A percentile compares a stretch with the other conserved stretches of the same genome.
phyloP scores from a whole-genome alignment of 1,140 invertebrate genomes.

The Drosophila orosa region DNA sequence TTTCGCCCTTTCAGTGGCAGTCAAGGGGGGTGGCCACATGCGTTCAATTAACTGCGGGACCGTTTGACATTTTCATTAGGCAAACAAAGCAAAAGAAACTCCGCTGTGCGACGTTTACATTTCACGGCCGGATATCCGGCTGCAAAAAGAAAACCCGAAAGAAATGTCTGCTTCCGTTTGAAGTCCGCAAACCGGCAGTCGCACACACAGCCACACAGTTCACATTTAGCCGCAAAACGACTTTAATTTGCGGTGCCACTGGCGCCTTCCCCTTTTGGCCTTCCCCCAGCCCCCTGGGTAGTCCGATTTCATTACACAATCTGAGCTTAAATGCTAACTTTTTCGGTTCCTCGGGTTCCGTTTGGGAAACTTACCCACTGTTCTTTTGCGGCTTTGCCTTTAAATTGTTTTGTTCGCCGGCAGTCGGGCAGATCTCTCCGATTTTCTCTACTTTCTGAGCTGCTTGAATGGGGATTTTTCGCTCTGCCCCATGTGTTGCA shows the following conservation, averaged over 20 bases:
- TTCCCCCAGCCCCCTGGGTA: slow-evolving; percentile 11
- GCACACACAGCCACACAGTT: slow-evolving; percentile 25
- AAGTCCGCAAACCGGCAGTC: slow-evolving; percentile 49
- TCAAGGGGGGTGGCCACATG: slow-evolving; percentile 40
- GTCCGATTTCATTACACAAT: slow-evolving; percentile 79
- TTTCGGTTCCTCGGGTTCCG: slow-evolving; percentile 50
- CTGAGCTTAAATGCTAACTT: slow-evolving; percentile 57
- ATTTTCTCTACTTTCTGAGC: slow-evolving; percentile 27
- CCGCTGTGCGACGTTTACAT: slow-evolving; percentile 67
- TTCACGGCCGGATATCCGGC: slow-evolving; percentile 72
- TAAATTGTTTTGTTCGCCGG: slow-evolving; percentile 67
- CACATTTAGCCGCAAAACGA: slow-evolving; percentile 75
- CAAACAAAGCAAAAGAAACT: slow-evolving; percentile 36
- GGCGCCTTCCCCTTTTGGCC: slow-evolving; percentile 14
- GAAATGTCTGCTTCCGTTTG: slow-evolving; percentile 76
- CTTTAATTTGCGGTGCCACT: slow-evolving; percentile 75
- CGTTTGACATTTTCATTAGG: slow-evolving; percentile 73
- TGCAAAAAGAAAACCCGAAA: slow-evolving; percentile 60
- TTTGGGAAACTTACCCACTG: slow-evolving; percentile 54
- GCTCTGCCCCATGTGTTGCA: slow-evolving; percentile 64
- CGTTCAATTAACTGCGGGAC: slow-evolving; percentile 64
- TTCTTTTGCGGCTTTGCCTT: slow-evolving; percentile 66
- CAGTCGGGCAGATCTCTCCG: slow-evolving; percentile 37
- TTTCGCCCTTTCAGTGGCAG: slow-evolving; percentile 10
- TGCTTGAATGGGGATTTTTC: slow-evolving; percentile 44